phyloP scores from a whole-genome alignment of 2,797 vertebrate genomes.

The Myiothlypis chrysogaster region DNA sequence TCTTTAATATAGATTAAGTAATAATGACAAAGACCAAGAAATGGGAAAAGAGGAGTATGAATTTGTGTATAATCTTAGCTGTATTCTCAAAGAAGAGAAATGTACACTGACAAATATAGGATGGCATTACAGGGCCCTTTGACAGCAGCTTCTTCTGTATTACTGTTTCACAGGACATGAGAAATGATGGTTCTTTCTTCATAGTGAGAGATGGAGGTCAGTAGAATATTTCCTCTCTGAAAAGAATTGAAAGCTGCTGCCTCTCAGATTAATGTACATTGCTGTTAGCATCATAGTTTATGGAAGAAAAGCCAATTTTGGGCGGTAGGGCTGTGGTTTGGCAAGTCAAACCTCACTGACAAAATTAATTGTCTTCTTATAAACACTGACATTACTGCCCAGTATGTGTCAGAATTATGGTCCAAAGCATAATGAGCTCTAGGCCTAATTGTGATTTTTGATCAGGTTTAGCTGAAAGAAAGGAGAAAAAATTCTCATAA shows the following conservation, averaged over 20 bases:
- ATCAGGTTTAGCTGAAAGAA: background rate
- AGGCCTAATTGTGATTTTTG: background rate
- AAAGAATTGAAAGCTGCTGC: background rate
- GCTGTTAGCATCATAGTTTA: background rate
- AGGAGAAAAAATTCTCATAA: background rate
- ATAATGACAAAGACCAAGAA: background rate
- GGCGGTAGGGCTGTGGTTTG: background rate
- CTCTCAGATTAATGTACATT: background rate
- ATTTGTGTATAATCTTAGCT: background rate
- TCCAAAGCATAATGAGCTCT: background rate
- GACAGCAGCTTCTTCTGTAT: background rate
- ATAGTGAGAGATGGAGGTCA: background rate
- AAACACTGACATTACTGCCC: background rate
- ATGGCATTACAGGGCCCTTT: background rate
- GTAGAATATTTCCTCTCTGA: background rate
- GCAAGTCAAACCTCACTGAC: background rate
- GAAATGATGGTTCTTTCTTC: background rate
- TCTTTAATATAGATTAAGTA: background rate
- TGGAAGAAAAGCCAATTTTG: background rate
- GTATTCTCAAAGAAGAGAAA: background rate
- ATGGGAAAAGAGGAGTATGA: rapidly evolving
- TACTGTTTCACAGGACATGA: background rate
- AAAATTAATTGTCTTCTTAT: background rate
- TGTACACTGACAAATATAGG: background rate
- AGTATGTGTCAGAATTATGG: background rate